A percentile compares a stretch with the other conserved stretches of the same genome.
phyloP scores from a whole-genome alignment of 2,113 vertebrate species.

The Diphyllodes magnificus region DNA sequence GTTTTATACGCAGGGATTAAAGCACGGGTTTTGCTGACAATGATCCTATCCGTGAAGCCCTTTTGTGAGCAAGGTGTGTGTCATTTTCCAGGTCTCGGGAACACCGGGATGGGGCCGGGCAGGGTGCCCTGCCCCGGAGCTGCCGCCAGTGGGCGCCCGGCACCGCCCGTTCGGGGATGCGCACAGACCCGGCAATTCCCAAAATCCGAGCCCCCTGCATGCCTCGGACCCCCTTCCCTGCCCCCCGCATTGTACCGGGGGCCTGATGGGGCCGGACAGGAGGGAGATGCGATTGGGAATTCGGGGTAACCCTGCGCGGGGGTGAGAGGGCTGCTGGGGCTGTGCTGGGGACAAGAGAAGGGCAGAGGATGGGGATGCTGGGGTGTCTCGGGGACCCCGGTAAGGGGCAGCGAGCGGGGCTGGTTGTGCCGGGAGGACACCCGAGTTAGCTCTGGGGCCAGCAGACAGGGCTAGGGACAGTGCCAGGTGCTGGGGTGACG shows the following conservation, averaged over 20 bases:
- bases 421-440: background rate
- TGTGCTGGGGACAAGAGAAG: background rate
- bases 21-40: background rate
- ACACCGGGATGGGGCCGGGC: background rate
- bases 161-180: background rate
- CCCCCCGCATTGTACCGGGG: fast-evolving
- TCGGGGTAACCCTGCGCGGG: fast-evolving
- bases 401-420: too few species aligned
- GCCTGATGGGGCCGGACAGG: background rate
- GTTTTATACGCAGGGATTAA: conserved; percentile 11
- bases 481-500: background rate
- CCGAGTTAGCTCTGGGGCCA: background rate
- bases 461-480: background rate
- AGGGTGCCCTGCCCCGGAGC: fast-evolving
- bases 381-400: fast-evolving
- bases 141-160: background rate
- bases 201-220: background rate
- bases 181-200: fast-evolving
- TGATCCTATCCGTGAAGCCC: background rate
- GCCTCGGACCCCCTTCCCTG: background rate
- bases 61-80: background rate
- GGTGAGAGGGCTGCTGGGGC: background rate
- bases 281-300: background rate
- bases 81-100: background rate
- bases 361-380: background rate